phyloP scores from a whole-genome alignment of 2,797 vertebrate genomes.

The Clarias fuscus region DNA sequence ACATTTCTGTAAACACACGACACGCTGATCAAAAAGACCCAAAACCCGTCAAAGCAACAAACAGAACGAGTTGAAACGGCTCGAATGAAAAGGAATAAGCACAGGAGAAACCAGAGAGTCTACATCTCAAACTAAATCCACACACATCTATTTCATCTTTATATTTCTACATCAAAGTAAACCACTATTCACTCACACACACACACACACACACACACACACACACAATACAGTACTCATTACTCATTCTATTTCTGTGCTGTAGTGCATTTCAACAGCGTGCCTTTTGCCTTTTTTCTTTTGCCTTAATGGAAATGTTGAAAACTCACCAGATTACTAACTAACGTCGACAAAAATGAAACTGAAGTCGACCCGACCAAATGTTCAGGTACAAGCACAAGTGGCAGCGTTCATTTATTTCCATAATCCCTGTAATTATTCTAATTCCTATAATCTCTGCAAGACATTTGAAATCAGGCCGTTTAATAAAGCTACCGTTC shows the following conservation, averaged over 20 bases:
- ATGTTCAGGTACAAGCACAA: constrained; percentile 1
- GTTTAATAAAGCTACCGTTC: background rate
- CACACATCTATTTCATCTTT: background rate
- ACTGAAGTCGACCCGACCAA: background rate
- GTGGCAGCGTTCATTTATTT: background rate
- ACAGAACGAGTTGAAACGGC: background rate
- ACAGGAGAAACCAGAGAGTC: background rate
- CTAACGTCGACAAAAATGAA: constrained; percentile 14
- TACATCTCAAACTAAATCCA: background rate
- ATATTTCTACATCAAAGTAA: constrained; percentile 8
- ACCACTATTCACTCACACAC: background rate
- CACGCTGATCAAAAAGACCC: constrained; percentile 10
- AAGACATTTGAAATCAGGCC: background rate
- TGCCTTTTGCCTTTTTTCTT: background rate
- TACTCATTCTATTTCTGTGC: background rate
- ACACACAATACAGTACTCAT: background rate
- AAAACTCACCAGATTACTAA: background rate
- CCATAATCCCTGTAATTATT: background rate
- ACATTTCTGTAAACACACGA: background rate
- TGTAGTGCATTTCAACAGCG: background rate
- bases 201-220: background rate
- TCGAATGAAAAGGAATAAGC: background rate
- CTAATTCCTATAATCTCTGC: background rate
- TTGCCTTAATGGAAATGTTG: constrained; percentile 21
- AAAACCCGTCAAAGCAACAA: constrained; percentile 1